These are phyloP conservation scores for Bradypus variegatus DNA, from an alignment of 2,797 vertebrate genomes.

Conservation along the genomic window DNA sequence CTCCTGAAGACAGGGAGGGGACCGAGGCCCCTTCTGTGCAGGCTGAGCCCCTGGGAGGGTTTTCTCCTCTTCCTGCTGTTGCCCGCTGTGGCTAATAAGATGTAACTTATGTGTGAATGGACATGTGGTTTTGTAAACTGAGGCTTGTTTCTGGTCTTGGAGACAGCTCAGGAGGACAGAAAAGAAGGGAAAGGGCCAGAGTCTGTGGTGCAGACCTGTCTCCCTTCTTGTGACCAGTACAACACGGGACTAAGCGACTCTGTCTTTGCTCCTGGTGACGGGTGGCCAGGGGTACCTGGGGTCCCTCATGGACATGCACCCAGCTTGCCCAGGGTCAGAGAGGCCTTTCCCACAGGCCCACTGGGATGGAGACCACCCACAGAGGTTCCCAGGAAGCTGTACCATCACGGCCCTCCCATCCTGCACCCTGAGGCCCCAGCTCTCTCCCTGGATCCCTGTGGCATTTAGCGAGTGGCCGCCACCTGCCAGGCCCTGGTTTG, in stretches of 20 bases:
- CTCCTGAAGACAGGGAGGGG: background rate
- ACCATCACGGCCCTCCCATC: background rate
- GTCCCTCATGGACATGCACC: fast-evolving
- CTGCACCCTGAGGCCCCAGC: background rate
- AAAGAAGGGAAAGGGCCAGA: background rate
- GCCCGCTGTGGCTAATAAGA: background rate
- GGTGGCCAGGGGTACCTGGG: background rate
- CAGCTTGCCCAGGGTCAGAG: background rate
- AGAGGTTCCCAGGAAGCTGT: fast-evolving
- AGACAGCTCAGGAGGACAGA: too few species aligned
- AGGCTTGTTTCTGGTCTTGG: background rate
- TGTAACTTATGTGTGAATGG: too few species aligned
- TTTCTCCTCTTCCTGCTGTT: background rate
- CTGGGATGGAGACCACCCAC: background rate
- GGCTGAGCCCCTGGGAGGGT: background rate
- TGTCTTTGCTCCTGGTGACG: background rate
- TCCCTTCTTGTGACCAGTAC: background rate
- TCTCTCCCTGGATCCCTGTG: fast-evolving
- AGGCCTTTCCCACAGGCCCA: background rate
- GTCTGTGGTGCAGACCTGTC: background rate
- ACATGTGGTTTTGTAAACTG: too few species aligned
- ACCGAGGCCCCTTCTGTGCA: background rate
- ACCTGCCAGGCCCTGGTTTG: background rate
- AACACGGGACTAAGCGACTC: too few species aligned
- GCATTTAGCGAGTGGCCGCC: background rate